A percentile compares a stretch with the other conserved stretches of the same genome.
phyloP scores from a whole-genome alignment of 2,113 vertebrate genomes.

The Catharus fuscescens region DNA sequence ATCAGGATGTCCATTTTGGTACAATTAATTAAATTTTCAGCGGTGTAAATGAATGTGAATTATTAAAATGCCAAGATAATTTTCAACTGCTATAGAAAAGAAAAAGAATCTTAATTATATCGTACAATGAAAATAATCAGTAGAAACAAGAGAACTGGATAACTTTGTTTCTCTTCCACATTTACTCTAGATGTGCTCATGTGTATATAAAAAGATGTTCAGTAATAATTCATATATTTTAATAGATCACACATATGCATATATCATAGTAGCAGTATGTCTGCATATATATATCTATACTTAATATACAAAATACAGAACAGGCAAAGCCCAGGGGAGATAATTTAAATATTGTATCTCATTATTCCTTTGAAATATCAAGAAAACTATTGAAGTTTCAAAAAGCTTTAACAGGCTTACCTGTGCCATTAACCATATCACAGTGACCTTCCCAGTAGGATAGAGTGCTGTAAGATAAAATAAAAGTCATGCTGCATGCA shows the following conservation, averaged over 20 bases:
- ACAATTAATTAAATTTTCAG: background rate
- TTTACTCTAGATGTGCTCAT: background rate
- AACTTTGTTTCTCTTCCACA: background rate
- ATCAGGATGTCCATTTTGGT: background rate
- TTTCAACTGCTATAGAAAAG: background rate
- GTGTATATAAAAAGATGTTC: background rate
- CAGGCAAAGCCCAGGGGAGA: background rate
- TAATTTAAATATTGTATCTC: background rate
- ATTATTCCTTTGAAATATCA: background rate
- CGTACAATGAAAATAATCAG: background rate
- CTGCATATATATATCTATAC: background rate
- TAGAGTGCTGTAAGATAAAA: conserved; percentile 76
- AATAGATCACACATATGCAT: background rate
- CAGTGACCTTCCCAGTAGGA: conserved; percentile 86
- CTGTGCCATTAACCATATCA: conserved; percentile 93
- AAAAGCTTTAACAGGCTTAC: conserved; percentile 67
- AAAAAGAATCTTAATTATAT: background rate
- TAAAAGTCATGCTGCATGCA: background rate
- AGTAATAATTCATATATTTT: background rate
- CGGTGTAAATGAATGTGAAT: background rate
- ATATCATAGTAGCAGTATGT: background rate
- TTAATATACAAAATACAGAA: background rate
- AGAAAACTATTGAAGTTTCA: background rate
- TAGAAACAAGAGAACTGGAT: background rate
- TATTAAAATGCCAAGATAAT: background rate